Base-by-base conservation (phyloP, 2,797 vertebrate genomes). In the Dendrocincla tyrannina region DNA sequence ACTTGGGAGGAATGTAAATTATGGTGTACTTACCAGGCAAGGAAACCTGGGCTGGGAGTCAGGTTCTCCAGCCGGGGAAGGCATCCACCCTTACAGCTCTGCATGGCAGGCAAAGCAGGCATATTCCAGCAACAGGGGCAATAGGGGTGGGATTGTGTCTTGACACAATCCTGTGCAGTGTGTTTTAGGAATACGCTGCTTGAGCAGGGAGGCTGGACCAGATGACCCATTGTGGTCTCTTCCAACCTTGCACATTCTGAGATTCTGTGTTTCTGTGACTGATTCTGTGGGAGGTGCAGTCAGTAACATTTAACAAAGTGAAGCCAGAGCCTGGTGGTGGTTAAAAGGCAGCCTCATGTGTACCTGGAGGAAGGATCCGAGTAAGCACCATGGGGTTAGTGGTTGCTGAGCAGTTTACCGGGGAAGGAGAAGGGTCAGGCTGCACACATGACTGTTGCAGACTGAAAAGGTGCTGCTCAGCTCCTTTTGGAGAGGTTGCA, bases 1-100 rank as follows among this genome's bases (percentile, higher is more conserved):
- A 94, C 88, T 85, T 1, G 0, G 74, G 91, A 96, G 63, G 94
- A 94, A 97, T 93, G 87, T 91, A 94, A 97, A 97, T 96, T 95
- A 91, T 85, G 86, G 70, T 60, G 67, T 62, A 67, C 52, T 90
- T 82, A 91, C 55, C 49, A 68, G 77, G 62, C 76, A 82, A 55
- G 55, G 89, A 95, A 93, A 86, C 76, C 72, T 66, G 55, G 91
- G 41, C 62, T 39, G 59, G 52, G 79, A 95, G 76, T 88, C 63
- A 59, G 79, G 88, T 75, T 96, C 67, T 88, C 67, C 92, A 72
- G 35, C 11, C 0, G 0, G 56, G 33, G 11, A 85, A 39, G 56
- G 49, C 0, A 0, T 60, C 74, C 0, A 0, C 35, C 33, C 42
- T 52, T 4, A 27, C n/a, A 50, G 27, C 39, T 67, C 69, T 25